phyloP scores from a whole-genome alignment of 2,113 vertebrate species.

The Hippocampus barbouri region DNA sequence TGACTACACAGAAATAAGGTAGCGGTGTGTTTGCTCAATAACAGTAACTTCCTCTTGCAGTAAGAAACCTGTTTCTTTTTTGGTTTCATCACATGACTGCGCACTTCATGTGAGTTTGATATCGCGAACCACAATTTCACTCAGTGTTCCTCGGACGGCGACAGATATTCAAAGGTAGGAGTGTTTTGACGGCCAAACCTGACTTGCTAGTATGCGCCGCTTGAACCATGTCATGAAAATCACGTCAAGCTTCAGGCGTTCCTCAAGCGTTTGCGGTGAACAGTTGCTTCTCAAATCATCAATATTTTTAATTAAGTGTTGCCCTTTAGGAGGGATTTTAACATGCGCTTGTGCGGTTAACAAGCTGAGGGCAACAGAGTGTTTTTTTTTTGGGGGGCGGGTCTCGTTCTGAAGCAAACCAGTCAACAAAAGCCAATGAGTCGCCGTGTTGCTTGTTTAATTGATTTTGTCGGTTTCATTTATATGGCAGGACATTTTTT shows the following conservation, averaged over 20 bases:
- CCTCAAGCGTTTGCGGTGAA: background rate
- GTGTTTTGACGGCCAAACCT: background rate
- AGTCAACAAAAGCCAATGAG: no score
- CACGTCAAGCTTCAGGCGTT: background rate
- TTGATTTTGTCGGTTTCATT: background rate
- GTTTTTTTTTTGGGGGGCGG: no score
- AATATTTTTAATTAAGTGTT: no score
- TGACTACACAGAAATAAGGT: no score
- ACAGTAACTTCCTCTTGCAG: conserved; percentile 44
- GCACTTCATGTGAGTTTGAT: conserved; percentile 18
- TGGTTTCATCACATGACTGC: conserved; percentile 12
- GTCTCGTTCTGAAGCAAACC: no score
- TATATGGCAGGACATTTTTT: background rate
- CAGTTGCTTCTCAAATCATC: background rate
- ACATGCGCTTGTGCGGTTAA: no score
- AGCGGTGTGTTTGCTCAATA: conserved; percentile 23
- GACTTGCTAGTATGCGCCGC: background rate
- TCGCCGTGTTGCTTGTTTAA: no score
- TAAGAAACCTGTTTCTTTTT: background rate
- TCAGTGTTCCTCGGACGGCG: background rate
- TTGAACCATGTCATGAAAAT: background rate
- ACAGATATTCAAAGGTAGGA: background rate
- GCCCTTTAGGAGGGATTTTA: no score
- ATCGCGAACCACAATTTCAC: conserved; percentile 8
- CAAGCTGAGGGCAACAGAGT: no score